Base-by-base conservation (phyloP, 1,140 invertebrate genomes). In the Drosophila punjabiensis region DNA sequence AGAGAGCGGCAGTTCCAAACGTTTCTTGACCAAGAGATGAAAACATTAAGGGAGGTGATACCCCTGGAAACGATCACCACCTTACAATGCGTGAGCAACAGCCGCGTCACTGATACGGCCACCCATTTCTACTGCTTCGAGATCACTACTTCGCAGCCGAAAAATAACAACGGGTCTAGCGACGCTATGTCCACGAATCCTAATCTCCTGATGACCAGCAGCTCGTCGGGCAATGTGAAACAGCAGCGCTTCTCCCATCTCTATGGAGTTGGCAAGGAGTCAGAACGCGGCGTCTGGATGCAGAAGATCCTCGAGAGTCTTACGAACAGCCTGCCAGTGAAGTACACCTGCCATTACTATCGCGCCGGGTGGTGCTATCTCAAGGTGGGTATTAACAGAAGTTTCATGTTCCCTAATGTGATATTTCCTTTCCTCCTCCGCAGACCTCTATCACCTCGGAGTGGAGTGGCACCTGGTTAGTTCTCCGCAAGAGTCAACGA, bases 391-490 rank as follows among this genome's bases (percentile, higher is more conserved):
- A 11, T n/a, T n/a, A 11, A 0, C 5, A 37, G 14, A 14, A 37
- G 13, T 16, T 16, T 2, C 7, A 33, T 16, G 10, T 10, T 30
- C 5, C 16, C 16, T 14, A 2, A 3, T 3, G 39, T 50, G 0
- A 43, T n/a, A 7, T 61, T 7, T 65, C 4, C 4, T 9, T 10
- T 37, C 4, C 6, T 14, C 6, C 11, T 10, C 6, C n/a, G 3
- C 94, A 95, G 95, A 95, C 95, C 94, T 80, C 92, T 14, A 94
- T 96, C 24, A 96, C 95, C 56, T 95, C 96, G 1, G 92, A 94
- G 28, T 98, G 97, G 97, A 94, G 94, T 32, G 95, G 96, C 45
- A 96, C 96, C 1, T 98, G 97, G 97, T 59, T 98, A 24, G 94
- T 98, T 78, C 92, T 98, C 4, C 95, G 91, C 73, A 93, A 93